Percentiles rank a stretch among this genome's conserved stretches.
Conservation (phyloP, 1,140 invertebrate species). For the Macrobrachium nipponense region DNA sequence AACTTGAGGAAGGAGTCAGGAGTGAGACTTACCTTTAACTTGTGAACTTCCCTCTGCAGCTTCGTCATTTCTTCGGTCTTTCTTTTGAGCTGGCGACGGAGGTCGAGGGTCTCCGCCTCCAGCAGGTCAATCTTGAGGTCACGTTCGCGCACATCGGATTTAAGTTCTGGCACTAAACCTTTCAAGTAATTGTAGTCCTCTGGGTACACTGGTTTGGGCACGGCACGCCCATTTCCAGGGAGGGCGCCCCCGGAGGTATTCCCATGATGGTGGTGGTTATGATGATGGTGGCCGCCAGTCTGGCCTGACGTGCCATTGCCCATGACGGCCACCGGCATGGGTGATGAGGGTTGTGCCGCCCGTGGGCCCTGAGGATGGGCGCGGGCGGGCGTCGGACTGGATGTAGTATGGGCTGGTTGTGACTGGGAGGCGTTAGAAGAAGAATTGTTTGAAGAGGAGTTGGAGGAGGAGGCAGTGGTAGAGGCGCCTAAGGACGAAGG, state of each 20-base stretch:
- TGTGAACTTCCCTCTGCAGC: slow-evolving; percentile 75
- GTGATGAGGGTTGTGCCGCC: slow-evolving; percentile 44
- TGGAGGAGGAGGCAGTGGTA: slow-evolving; percentile 10
- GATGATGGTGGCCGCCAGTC: slow-evolving; percentile 56
- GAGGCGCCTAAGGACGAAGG: slow-evolving; percentile 15
- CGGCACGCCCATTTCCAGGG: slow-evolving; percentile 66
- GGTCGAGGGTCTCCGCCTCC: slow-evolving; percentile 66
- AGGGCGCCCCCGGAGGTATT: slow-evolving; percentile 64
- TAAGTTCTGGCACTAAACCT: slow-evolving; percentile 67
- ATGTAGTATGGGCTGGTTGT: no score
- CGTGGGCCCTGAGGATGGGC: slow-evolving; percentile 15
- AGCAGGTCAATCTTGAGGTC: slow-evolving; percentile 66
- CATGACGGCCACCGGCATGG: slow-evolving; percentile 63
- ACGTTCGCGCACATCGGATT: slow-evolving; percentile 68
- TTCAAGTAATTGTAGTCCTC: slow-evolving; percentile 65
- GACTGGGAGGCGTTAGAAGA: no score
- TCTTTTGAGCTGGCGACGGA: slow-evolving; percentile 67
- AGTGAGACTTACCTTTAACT: slow-evolving; percentile 72
- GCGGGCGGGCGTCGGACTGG: slow-evolving; percentile 31
- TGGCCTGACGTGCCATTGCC: slow-evolving; percentile 65
- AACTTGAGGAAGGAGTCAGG: neutral
- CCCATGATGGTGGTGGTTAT: slow-evolving; percentile 49
- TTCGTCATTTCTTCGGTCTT: slow-evolving; percentile 70
- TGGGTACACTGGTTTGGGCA: slow-evolving; percentile 67
- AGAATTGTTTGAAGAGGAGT: no score